phyloP scores from a whole-genome alignment of 2,113 vertebrate species.

The Gymnobelideus leadbeateri region DNA sequence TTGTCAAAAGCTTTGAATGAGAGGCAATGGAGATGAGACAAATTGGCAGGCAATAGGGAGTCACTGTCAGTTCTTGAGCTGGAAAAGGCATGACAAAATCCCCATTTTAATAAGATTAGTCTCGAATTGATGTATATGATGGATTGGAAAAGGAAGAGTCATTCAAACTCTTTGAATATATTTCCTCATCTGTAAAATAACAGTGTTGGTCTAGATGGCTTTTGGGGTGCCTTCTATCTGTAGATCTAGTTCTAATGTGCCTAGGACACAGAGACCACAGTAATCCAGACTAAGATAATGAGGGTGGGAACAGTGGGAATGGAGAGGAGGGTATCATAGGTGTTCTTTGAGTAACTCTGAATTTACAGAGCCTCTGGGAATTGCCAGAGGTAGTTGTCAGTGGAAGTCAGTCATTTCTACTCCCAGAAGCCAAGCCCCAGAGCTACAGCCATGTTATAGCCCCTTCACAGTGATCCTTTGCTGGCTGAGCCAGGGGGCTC shows the following conservation, averaged over 20 bases:
- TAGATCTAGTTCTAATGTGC: not conserved
- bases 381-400: fast-evolving
- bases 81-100: not conserved
- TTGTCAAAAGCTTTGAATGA: not conserved
- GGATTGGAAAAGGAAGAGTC: fast-evolving
- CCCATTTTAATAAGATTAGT: not conserved
- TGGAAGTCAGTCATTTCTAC: fast-evolving
- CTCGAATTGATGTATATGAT: fast-evolving
- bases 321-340: not conserved
- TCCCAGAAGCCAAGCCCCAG: not conserved
- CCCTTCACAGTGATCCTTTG: not conserved
- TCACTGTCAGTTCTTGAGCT: not conserved
- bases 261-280: fast-evolving
- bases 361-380: fast-evolving
- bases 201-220: not conserved
- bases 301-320: fast-evolving
- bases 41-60: not conserved
- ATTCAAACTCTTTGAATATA: not conserved
- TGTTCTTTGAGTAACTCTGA: fast-evolving
- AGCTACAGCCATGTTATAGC: fast-evolving
- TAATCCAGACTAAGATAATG: not conserved
- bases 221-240: not conserved
- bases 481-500: not conserved
- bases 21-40: not conserved
- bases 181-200: not conserved